Conservation (phyloP, 2,888 invertebrate genomes). For the Magallana nippona region DNA sequence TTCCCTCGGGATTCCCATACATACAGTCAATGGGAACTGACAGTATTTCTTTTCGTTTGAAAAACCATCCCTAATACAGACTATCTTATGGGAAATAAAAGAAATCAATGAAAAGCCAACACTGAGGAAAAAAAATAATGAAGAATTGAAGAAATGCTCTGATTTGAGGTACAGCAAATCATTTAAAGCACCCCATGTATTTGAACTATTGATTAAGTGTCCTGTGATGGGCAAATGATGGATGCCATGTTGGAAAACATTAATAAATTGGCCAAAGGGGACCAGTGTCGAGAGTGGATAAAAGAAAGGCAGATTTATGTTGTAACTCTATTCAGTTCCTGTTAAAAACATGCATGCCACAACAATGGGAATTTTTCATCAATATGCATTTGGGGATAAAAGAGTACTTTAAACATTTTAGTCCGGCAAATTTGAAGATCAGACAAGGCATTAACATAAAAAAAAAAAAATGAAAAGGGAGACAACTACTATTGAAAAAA, state of each 20-base stretch:
- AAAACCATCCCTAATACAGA: constrained; percentile 16
- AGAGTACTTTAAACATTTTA: neutral
- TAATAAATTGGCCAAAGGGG: constrained; percentile 30
- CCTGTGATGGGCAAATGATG: constrained; percentile 14
- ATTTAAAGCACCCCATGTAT: constrained; percentile 1
- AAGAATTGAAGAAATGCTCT: constrained; percentile 33
- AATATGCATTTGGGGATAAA: neutral
- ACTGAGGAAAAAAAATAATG: neutral
- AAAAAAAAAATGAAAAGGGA: too few species aligned
- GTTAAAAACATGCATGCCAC: neutral
- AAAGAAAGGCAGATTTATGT: neutral
- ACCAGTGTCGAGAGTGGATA: neutral
- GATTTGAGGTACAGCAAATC: constrained; percentile 21
- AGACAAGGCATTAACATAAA: neutral
- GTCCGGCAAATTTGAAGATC: neutral
- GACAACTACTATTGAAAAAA: too few species aligned
- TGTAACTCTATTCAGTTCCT: neutral
- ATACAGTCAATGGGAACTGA: constrained; percentile 9
- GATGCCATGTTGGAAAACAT: constrained; percentile 28
- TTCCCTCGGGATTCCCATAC: neutral
- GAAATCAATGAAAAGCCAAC: constrained; percentile 32
- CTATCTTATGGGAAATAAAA: constrained; percentile 4
- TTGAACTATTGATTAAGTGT: constrained; percentile 33
- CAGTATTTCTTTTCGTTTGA: constrained; percentile 25
- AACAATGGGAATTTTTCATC: neutral